A percentile compares a stretch with the other conserved stretches of the same genome.
Evolutionary conservation across 2,797 vertebrate genomes (phyloP).

Genomic region (Setipinna tenuifilis): DNA sequence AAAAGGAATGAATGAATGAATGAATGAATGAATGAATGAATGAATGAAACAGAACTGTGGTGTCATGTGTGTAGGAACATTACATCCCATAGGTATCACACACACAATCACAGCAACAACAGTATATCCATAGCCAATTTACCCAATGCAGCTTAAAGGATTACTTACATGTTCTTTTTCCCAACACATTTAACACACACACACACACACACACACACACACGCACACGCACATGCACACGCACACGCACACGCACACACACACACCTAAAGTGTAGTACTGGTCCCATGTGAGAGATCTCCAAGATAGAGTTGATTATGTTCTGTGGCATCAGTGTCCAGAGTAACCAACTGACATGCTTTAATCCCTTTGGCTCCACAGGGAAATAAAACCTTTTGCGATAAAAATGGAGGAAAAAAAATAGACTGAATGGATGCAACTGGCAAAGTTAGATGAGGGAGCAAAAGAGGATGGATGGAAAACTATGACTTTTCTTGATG

Average conservation of each 20-base stretch:
- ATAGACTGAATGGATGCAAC: background rate
- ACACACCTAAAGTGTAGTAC: background rate
- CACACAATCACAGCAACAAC: background rate
- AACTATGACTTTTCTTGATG: background rate
- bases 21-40: background rate
- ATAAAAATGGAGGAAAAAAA: background rate
- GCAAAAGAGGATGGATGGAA: background rate
- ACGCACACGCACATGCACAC: no score
- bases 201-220: no score
- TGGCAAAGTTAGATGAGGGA: background rate
- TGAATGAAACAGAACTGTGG: background rate
- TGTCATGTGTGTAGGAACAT: background rate
- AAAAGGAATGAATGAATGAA: background rate
- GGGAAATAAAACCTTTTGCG: background rate
- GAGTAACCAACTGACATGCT: constrained; percentile 18
- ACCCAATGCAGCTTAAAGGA: background rate
- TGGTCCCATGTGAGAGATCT: constrained; percentile 5
- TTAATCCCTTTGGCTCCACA: background rate
- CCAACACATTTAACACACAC: no score
- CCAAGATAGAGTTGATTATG: constrained; percentile 10
- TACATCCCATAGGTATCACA: background rate
- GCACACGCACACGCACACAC: no score
- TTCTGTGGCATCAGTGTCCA: constrained; percentile 1
- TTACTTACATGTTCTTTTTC: background rate
- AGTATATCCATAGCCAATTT: background rate